phyloP scores from a whole-genome alignment of 2,113 vertebrate genomes.

The Crotalus horridus region DNA sequence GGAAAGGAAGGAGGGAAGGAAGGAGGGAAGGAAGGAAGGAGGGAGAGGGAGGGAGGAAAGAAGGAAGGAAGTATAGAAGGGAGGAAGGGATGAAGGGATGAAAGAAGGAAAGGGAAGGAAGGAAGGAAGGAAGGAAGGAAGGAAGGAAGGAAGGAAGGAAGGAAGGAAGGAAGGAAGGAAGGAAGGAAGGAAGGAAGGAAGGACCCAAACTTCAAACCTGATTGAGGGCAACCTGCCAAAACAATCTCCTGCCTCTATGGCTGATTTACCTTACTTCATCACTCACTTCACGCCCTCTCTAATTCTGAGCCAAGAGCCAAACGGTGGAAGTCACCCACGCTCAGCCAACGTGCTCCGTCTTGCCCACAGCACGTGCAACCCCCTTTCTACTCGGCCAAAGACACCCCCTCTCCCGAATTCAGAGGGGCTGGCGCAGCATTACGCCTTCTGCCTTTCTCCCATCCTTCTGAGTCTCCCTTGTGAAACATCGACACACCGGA shows the following conservation, averaged over 20 bases:
- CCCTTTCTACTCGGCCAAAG: not conserved
- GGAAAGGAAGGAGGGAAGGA: no score
- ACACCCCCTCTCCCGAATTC: not conserved
- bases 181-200: not conserved
- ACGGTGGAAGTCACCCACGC: not conserved
- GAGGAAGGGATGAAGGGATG: no score
- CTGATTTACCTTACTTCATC: not conserved
- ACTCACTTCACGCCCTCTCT: not conserved
- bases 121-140: rapidly evolving
- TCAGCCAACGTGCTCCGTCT: not conserved
- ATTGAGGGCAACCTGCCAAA: not conserved
- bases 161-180: no score
- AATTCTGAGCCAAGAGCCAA: not conserved
- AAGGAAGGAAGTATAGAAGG: rapidly evolving
- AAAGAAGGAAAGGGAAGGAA: no score
- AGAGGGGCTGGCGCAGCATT: not conserved
- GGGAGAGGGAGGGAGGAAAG: no score
- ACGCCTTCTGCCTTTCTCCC: not conserved
- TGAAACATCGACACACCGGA: no score
- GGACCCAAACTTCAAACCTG: not conserved
- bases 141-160: rapidly evolving
- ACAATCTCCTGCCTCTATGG: rapidly evolving
- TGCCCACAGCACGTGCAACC: not conserved
- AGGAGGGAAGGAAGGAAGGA: no score
- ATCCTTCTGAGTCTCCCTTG: not conserved